Base-by-base conservation (phyloP, 1,140 invertebrate genomes). In the Drosophila subpulchrella region DNA sequence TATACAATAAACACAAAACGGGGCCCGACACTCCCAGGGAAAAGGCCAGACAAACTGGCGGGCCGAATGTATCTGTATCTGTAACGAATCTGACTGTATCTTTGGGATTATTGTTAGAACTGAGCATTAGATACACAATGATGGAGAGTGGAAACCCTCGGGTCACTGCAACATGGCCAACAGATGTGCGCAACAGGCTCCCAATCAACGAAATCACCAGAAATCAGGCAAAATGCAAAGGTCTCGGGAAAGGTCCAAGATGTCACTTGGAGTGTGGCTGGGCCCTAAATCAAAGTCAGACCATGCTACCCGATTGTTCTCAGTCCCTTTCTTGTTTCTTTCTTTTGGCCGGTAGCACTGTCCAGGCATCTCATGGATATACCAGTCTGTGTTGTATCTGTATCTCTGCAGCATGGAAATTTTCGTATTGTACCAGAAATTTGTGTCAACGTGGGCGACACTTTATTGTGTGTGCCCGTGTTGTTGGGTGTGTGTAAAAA, bases 171-270 rank as follows among this genome's bases (percentile, higher is more conserved):
- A 17, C 55, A 68, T 84, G 81, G 81, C 66, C 72, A 84, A 80
- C 81, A 84, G 81, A 84, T 84, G 81, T 84, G 76, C 81, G 66
- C 81, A 84, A 84, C 81, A 84, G 76, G 81, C 81, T 84, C 72
- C 58, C 61, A 78, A 75, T 56, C 55, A 67, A 66, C 65, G 54
- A 61, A 72, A 71, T 58, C 66, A 71, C 46, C 66, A 76, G 53
- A 76, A 61, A 55, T 47, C 73, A 60, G 44, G 74, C 56, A 72
- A 59, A 66, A 59, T 55, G 27, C 78, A 61, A 84, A 73, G 75
- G 58, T 63, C 55, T 55, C 15, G 20, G 36, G 47, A 68, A 84
- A 70, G 81, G 81, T 84, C 71, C 59, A 46, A 84, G 66, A 76
- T 84, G 76, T 84, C 81, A 84, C 59, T 84, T 84, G 42, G 46